Conservation (phyloP, 1,140 invertebrate genomes). For the Drosophila micromelanica region DNA sequence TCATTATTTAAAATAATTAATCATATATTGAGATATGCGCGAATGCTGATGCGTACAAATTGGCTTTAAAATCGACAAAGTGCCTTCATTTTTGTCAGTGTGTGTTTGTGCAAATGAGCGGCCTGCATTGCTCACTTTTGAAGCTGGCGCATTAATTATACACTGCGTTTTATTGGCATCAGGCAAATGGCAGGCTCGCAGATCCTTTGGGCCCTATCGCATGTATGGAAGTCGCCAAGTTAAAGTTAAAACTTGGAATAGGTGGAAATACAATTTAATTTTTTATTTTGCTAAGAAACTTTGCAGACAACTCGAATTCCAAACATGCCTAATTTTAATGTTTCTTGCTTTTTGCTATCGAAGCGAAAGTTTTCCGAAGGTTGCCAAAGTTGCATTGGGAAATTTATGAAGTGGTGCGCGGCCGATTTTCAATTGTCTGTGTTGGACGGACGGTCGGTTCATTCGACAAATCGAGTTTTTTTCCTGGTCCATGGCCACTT, state of each 20-base stretch:
- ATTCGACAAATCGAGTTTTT: slow-evolving; percentile 20
- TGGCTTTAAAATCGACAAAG: no score
- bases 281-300: slow-evolving; percentile 45
- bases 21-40: no score
- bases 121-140: slow-evolving; percentile 42
- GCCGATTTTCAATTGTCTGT: slow-evolving; percentile 62
- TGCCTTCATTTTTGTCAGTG: slow-evolving; percentile 5
- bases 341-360: slow-evolving; percentile 14
- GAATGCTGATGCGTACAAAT: no score
- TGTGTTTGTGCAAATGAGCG: slow-evolving; percentile 17
- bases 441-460: not conserved
- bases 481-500: slow-evolving; percentile 49
- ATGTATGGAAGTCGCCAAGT: slow-evolving; percentile 6
- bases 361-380: slow-evolving; percentile 52
- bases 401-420: slow-evolving; percentile 68
- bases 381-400: slow-evolving; percentile 49
- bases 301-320: slow-evolving; percentile 60
- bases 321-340: slow-evolving; percentile 62
- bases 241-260: slow-evolving; percentile 19
- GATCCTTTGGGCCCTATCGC: slow-evolving; percentile 35
- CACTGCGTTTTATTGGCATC: slow-evolving; percentile 47
- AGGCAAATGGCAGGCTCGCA: slow-evolving; percentile 35
- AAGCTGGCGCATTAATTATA: slow-evolving; percentile 45
- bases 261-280: slow-evolving; percentile 30
- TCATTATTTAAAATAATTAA: no score